These are phyloP conservation scores for Pangasianodon hypophthalmus DNA, from an alignment of 2,113 vertebrate species.

Conservation along the genomic window DNA sequence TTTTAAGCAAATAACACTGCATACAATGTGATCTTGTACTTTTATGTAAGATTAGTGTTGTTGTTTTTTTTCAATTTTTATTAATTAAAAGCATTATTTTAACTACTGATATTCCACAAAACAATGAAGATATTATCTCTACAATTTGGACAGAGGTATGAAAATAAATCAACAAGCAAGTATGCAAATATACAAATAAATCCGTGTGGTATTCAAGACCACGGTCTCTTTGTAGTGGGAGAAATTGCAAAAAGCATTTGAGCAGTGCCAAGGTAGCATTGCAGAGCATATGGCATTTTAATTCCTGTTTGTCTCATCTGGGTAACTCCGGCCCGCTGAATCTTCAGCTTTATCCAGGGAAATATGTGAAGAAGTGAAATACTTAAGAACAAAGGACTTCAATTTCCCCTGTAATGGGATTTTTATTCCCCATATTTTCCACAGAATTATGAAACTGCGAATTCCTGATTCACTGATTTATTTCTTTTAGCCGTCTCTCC, in stretches of 20 bases:
- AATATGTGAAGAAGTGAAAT: conserved; percentile 76
- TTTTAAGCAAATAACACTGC: neutral
- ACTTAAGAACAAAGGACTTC: conserved; percentile 79
- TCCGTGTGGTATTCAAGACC: conserved; percentile 61
- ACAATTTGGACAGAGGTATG: conserved; percentile 4
- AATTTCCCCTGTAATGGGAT: conserved; percentile 79
- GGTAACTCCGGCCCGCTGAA: conserved; percentile 72
- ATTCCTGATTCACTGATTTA: conserved; percentile 54
- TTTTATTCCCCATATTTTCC: conserved; percentile 60
- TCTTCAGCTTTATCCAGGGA: conserved; percentile 75
- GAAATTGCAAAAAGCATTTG: conserved; percentile 76
- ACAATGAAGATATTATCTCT: neutral
- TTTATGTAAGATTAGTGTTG: neutral
- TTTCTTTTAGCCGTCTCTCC: conserved; percentile 38
- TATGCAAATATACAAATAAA: conserved; percentile 63
- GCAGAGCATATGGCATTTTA: conserved; percentile 81
- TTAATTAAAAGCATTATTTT: neutral
- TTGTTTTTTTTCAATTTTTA: neutral
- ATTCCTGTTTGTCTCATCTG: conserved; percentile 82
- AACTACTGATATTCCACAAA: neutral
- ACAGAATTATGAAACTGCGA: conserved; percentile 60
- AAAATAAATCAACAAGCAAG: conserved; percentile 67
- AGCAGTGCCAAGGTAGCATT: conserved; percentile 70
- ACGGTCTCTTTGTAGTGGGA: conserved; percentile 71
- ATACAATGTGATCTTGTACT: neutral